Base-by-base conservation (phyloP, 2,113 vertebrate species). In the Myotis lucifugus region DNA sequence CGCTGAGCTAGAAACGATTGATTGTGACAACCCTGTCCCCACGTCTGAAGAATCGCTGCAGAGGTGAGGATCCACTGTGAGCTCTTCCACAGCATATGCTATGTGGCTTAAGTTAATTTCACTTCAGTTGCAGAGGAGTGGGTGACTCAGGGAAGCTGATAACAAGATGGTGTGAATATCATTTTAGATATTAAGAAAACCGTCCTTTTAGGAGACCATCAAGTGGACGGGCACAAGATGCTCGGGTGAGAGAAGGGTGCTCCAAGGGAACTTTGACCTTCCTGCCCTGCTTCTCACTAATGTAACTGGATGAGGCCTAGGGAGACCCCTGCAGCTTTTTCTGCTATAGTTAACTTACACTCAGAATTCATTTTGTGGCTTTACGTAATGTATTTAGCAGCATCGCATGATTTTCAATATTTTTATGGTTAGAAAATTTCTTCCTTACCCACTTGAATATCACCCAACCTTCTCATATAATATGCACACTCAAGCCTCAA, bases 41-140 rank as follows among this genome's bases (percentile, higher is more conserved):
- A 21, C 10, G 27, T 76, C 70, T 94, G 48, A 66, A 19, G 79
- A 46, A 54, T 34, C 50, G 56, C 42, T 77, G 37, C 54, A 76
- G 86, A 86, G 42, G 29, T 69, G 83, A 32, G 37, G 23, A 27
- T 42, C 52, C 27, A 48, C 19, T 17, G 1, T 18, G 83, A 91
- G n/a, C 50, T 74, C 94, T 64, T 29, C 61, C 6, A n/a, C 25
- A 67, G 89, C 83, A 76, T 25, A 6, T 67, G 78, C 83, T 5
- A 4, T 7, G 7, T 5, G 27, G 12, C 83, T 88, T 83, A 48
- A 76, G 66, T 59, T 76, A 79, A 54, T 81, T 72, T 84, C 70
- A 74, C 83, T 88, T 88, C 54, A 89, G 83, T 96, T 95, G 90
- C 64, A 84, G 48, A 89, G 70, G 23, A 93, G 11, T 11, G 72